A percentile compares a stretch with the other conserved stretches of the same genome.
Conservation (phyloP, 2,797 vertebrate species). For the Aplochiton taeniatus region DNA sequence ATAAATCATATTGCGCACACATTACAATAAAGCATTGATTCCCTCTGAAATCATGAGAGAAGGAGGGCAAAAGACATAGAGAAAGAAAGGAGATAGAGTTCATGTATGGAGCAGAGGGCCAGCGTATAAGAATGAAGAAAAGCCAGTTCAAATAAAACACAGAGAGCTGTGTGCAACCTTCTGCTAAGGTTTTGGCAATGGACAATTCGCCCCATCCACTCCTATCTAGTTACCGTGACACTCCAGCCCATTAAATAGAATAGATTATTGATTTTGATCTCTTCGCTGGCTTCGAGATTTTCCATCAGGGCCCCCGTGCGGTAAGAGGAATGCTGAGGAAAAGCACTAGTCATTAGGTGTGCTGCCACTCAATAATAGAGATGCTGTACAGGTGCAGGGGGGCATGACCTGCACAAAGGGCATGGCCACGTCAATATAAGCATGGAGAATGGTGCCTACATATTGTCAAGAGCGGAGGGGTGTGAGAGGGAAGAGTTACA, state of each 20-base stretch:
- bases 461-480: conserved; percentile 19
- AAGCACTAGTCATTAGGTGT: conserved; percentile 78
- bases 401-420: conserved; percentile 24
- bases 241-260: conserved; percentile 83
- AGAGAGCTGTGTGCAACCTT: conserved; percentile 44
- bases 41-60: conserved; percentile 12
- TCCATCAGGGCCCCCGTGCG: conserved; percentile 69
- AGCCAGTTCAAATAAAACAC: neutral
- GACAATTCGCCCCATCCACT: conserved; percentile 80
- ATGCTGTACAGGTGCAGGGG: conserved; percentile 45
- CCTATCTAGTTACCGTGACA: conserved; percentile 85
- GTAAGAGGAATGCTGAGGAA: conserved; percentile 68
- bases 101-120: no score
- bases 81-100: no score
- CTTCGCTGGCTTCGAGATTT: conserved; percentile 74
- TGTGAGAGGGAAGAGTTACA: conserved; percentile 46
- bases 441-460: neutral
- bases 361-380: conserved; percentile 66
- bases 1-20: conserved; percentile 15
- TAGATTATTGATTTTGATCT: conserved; percentile 84
- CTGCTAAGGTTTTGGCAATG: conserved; percentile 62
- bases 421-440: conserved; percentile 20
- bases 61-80: neutral
- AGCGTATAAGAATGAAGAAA: conserved; percentile 11
- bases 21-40: conserved; percentile 19